Evolutionary conservation across 2,113 vertebrate genomes (phyloP).

Genomic region (Arizona elegans): DNA sequence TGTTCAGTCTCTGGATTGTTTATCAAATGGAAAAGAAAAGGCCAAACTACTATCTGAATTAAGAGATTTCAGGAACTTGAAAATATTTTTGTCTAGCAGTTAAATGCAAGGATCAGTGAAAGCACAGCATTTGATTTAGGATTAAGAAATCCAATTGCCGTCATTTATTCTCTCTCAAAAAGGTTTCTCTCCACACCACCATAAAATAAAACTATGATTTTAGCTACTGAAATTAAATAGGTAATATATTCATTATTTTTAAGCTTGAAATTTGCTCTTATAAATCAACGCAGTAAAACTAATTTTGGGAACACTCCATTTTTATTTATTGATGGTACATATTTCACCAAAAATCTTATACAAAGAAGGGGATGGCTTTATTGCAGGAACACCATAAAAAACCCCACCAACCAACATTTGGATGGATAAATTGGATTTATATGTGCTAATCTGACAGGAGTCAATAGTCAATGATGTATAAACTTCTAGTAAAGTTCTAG

Average conservation of each 20-base stretch:
- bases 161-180: too few species aligned
- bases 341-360: background rate
- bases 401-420: too few species aligned
- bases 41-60: background rate
- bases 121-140: slow-evolving; percentile 10
- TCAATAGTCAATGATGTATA: too few species aligned
- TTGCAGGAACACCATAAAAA: background rate
- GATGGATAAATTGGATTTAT: too few species aligned
- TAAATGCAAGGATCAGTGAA: slow-evolving; percentile 16
- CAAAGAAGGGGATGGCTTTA: background rate
- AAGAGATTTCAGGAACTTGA: slow-evolving; percentile 19
- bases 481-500: too few species aligned
- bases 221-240: background rate
- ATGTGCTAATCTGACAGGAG: too few species aligned
- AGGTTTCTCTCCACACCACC: too few species aligned
- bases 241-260: background rate
- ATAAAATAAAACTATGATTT: background rate
- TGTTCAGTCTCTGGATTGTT: background rate
- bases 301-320: background rate
- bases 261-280: background rate
- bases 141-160: slow-evolving; percentile 6
- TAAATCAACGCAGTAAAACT: background rate
- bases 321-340: background rate
- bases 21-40: background rate
- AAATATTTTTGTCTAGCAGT: background rate